These are phyloP conservation scores for Crematogaster levior DNA, from an alignment of 2,888 invertebrate species.

Conservation along the genomic window DNA sequence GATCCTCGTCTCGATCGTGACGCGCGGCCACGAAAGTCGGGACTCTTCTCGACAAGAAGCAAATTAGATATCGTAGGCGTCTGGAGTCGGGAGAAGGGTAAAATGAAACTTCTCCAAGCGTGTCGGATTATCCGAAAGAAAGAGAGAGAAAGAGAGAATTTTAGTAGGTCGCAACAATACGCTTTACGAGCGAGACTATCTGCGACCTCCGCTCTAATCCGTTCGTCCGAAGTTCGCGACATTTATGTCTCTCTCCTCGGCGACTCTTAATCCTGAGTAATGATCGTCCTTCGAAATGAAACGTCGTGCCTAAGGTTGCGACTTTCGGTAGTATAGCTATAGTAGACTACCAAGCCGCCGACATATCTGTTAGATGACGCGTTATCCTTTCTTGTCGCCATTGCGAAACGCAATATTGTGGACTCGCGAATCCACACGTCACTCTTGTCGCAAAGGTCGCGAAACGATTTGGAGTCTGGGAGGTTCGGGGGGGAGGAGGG, in stretches of 20 bases:
- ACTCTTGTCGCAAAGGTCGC: not conserved
- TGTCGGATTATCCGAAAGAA: not conserved
- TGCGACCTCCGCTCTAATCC: not conserved
- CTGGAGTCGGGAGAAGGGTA: not conserved
- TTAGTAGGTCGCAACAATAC: not conserved
- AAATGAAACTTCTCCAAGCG: not conserved
- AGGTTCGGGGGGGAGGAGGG: too few species aligned
- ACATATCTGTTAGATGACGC: constrained; percentile 42
- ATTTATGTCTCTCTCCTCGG: constrained; percentile 53
- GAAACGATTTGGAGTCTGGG: not conserved
- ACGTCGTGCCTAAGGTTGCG: constrained; percentile 52
- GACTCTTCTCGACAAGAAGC: not conserved
- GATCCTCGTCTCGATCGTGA: not conserved
- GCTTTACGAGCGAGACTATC: constrained; percentile 7
- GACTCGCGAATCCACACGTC: constrained; percentile 50
- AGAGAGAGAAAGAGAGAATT: not conserved
- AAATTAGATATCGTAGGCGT: constrained; percentile 29
- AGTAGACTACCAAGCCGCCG: too few species aligned
- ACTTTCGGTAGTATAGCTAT: constrained; percentile 41
- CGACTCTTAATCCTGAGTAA: constrained; percentile 72
- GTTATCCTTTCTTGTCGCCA: constrained; percentile 55
- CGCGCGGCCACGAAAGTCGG: not conserved
- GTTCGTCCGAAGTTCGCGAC: constrained; percentile 6
- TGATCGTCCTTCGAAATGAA: constrained; percentile 65
- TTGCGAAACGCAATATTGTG: constrained; percentile 36